A percentile compares a stretch with the other conserved stretches of the same genome.
Conservation (phyloP, 30 jellyfish, hydroid and myxozoan species). For the Haliclystus octoradiatus region DNA sequence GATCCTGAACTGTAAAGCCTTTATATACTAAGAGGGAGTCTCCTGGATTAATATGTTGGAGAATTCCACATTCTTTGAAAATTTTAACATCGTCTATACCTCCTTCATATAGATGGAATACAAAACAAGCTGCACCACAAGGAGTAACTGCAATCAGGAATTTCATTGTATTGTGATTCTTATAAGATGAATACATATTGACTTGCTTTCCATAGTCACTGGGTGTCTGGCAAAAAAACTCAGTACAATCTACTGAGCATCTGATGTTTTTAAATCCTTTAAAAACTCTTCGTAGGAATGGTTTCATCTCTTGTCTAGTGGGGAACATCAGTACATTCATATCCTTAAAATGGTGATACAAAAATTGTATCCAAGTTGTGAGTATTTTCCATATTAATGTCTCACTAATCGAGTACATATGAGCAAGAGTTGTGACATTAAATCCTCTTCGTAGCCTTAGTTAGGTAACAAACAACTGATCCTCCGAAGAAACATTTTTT, state of each 20-base stretch:
- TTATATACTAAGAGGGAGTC: too few species aligned
- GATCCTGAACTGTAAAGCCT: too few species aligned
- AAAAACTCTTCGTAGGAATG: constrained; percentile 24
- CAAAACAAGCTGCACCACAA: constrained; percentile 54
- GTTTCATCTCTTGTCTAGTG: constrained; percentile 19
- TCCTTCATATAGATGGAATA: too few species aligned
- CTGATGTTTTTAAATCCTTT: too few species aligned
- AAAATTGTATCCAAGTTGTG: constrained; percentile 48
- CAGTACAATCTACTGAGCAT: too few species aligned
- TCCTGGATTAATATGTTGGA: too few species aligned
- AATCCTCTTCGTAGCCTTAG: too few species aligned
- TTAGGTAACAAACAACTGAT: constrained; percentile 35
- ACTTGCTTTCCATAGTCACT: constrained; percentile 48
- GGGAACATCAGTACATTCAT: constrained; percentile 32
- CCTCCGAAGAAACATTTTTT: constrained; percentile 17
- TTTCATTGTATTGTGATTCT: constrained; percentile 43
- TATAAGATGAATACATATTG: constrained; percentile 44
- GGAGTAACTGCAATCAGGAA: too few species aligned
- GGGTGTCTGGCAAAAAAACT: constrained; percentile 32
- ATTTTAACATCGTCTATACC: too few species aligned
- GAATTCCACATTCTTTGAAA: constrained; percentile 35
- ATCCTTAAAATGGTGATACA: constrained; percentile 43
- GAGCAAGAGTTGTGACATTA: too few species aligned
- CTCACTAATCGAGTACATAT: too few species aligned
- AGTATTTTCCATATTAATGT: too few species aligned